Base-by-base conservation (phyloP, 2,888 invertebrate genomes). In the Xylota sylvarum region DNA sequence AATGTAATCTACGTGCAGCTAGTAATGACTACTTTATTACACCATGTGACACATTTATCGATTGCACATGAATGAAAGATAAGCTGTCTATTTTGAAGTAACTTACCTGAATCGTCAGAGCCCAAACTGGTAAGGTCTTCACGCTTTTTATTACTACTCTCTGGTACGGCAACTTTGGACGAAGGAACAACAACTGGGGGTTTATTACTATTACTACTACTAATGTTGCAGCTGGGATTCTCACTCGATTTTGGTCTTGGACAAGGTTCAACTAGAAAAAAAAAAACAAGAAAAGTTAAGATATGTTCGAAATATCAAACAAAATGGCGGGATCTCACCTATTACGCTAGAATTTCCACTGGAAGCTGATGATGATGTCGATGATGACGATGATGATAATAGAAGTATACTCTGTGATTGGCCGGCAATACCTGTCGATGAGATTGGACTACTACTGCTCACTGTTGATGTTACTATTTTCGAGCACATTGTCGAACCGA, bases 101-200 rank as follows among this genome's bases (percentile, higher is more conserved):
- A 1, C 72, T 67, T 69, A 92, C 93, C 93, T 50, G 94, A 94
- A 91, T 94, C 94, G 90, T 94, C 94, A 0, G 94, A 94, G 9
- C 94, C 94, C 27, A 94, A 91, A 89, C 94, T 94, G 60, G 94
- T 93, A 88, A 94, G 92, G 90, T 94, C 94, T 89, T 93, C 93
- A 17, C 93, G 92, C 78, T 93, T 93, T 88, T 93, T 93, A 78
- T 85, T 80, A 62, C 60, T 80, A 23, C 79, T 89, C 80, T 88
- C 88, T 56, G 82, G 64, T 9, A 83, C 85, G 17, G 82, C 55
- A 83, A 88, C 89, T 88, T 88, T 88, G 81, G 82, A 88, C 82
- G 81, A 82, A 64, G 73, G 82, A 56, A 86, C 77, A 46, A 80
- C 88, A 76, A 67, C 86, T 80, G 83, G 85, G 67, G 82, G 81